A percentile compares a stretch with the other conserved stretches of the same genome.
phyloP scores from a whole-genome alignment of 1,140 invertebrate species.

The Pomacea maculata region DNA sequence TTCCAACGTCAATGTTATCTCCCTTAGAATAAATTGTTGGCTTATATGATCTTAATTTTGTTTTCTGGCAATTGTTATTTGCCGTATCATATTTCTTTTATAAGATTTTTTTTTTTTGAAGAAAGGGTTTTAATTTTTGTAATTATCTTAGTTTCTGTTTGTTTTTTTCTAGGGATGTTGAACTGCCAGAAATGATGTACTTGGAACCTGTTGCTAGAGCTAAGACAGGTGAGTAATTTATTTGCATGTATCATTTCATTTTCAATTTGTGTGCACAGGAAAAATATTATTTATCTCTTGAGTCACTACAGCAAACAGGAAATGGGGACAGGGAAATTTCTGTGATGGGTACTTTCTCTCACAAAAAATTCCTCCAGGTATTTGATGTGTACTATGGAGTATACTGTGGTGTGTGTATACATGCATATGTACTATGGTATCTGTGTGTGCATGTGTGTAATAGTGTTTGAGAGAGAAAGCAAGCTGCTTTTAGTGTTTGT shows the following conservation, averaged over 20 bases:
- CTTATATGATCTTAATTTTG: too few species aligned
- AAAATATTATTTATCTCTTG: neutral
- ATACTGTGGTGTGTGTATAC: neutral
- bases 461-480: neutral
- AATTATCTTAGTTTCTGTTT: too few species aligned
- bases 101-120: too few species aligned
- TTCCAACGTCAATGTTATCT: too few species aligned
- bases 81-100: too few species aligned
- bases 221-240: neutral
- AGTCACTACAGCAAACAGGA: neutral
- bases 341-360: conserved; percentile 1
- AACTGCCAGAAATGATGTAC: too few species aligned
- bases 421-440: conserved; percentile 7
- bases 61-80: too few species aligned
- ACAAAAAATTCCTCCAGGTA: neutral
- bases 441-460: conserved; percentile 14
- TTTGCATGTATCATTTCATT: neutral
- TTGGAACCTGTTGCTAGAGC: neutral
- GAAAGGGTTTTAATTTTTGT: too few species aligned
- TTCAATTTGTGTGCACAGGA: neutral
- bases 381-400: neutral
- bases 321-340: too few species aligned
- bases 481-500: too few species aligned
- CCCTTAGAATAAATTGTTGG: too few species aligned
- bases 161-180: too few species aligned